These are phyloP conservation scores for Pseudolaguvia tuberculata DNA, from an alignment of 2,113 vertebrate genomes.

Conservation along the genomic window DNA sequence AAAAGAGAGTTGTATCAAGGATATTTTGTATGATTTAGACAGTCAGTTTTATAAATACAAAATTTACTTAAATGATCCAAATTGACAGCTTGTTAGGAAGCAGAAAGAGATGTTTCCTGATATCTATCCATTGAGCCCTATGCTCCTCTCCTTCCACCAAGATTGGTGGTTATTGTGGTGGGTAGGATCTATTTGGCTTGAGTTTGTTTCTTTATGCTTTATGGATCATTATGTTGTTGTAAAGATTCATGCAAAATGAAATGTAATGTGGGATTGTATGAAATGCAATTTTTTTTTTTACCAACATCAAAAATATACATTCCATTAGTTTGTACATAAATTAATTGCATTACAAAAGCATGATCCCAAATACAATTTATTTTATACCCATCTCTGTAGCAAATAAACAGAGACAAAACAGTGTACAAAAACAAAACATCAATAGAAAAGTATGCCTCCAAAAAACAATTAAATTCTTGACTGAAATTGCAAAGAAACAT, in stretches of 20 bases:
- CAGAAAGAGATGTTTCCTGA: neutral
- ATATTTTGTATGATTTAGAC: too few relatives aligned
- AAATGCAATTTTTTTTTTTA: too few relatives aligned
- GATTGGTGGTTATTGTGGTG: neutral
- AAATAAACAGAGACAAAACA: conserved; percentile 70
- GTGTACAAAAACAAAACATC: conserved; percentile 76
- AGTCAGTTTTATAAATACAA: neutral
- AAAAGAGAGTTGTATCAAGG: too few relatives aligned
- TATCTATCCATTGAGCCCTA: neutral
- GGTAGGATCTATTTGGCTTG: neutral
- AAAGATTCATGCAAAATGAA: neutral
- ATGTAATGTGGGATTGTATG: neutral
- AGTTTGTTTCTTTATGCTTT: neutral
- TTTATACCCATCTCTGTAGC: conserved; percentile 66
- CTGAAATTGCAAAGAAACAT: conserved; percentile 64
- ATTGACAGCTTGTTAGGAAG: neutral
- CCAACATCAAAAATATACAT: neutral
- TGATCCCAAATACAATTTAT: conserved; percentile 68
- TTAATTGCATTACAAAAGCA: conserved; percentile 1
- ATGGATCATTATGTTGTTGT: too few relatives aligned
- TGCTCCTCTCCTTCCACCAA: neutral
- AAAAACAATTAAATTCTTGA: conserved; percentile 70
- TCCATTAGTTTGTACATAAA: neutral
- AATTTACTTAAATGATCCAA: too few relatives aligned
- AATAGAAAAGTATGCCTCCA: conserved; percentile 78